Base-by-base conservation (phyloP, 2,113 vertebrate genomes). In the Rhodinocichla rosea region DNA sequence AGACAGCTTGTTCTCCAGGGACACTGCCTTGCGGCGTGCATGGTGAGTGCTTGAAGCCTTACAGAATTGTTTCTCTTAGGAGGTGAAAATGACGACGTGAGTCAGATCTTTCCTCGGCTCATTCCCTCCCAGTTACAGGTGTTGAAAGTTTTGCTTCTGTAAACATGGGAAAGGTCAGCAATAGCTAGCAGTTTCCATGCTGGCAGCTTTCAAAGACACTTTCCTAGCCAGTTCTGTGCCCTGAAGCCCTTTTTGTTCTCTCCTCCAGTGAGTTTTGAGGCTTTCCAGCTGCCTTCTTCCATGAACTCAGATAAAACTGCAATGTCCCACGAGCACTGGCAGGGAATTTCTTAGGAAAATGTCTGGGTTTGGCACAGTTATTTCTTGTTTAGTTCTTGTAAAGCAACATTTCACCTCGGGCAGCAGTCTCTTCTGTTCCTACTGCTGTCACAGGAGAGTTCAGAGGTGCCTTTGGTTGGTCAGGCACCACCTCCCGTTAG, bases 91-190 rank as follows among this genome's bases (percentile, higher is more conserved):
- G 78, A 59, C 8, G 42, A 14, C 11, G 10, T 67, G 81, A 89
- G 42, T 67, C 80, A 87, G 35, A 47, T 47, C 33, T 78, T 81
- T 81, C 69, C 64, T 20, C 74, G 33, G 60, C 16, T 91, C 60
- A 39, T 81, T 92, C 84, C 60, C 55, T 86, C 64, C 76, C 71
- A 27, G 63, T 84, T 74, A 82, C 77, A 96, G 89, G 93, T 92
- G 83, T 74, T 2, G 1, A 74, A 80, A 87, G 52, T 70, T 91
- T 56, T 63, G 80, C 64, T 69, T 87, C 78, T 91, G 53, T 85
- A 95, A 96, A 90, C 78, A 56, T 2, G 9, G 56, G 30, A 60
- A 71, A 94, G 57, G 92, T 87, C 78, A 96, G 70, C 57, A 52
- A 68, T 6, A 82, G 63, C 53, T 27, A 23, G 70, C 71, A 82